Conservation (phyloP, 2,797 vertebrate genomes). For the Channa striata region DNA sequence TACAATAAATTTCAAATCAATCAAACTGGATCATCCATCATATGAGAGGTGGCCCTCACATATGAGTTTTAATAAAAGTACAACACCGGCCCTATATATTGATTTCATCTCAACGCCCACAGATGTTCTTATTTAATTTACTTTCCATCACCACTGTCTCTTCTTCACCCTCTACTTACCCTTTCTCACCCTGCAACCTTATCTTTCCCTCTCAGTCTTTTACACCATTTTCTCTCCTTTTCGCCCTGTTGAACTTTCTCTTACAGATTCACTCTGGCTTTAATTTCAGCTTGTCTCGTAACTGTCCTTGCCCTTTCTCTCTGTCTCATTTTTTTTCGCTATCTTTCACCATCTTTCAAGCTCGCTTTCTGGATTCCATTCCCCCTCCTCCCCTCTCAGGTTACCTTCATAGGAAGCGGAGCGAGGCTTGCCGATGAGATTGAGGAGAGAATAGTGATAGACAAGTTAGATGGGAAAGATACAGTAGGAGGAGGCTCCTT, state of each 20-base stretch:
- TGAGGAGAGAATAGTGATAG: conserved; percentile 48
- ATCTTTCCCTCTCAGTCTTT: conserved; percentile 38
- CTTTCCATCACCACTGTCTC: conserved; percentile 47
- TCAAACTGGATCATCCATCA: conserved; percentile 28
- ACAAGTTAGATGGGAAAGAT: conserved; percentile 57
- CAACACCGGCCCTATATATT: conserved; percentile 8
- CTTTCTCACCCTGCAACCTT: conserved; percentile 40
- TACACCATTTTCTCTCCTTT: background rate
- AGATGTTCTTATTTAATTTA: conserved; percentile 65
- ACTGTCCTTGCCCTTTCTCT: conserved; percentile 51
- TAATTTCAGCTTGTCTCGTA: conserved; percentile 53
- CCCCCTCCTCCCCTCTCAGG: conserved; percentile 22
- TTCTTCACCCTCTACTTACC: conserved; percentile 43
- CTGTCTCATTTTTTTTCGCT: conserved; percentile 41
- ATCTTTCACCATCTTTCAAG: conserved; percentile 50
- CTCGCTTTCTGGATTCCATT: conserved; percentile 30
- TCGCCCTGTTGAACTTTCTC: conserved; percentile 30
- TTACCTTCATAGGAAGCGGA: conserved; percentile 32
- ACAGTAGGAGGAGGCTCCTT: background rate
- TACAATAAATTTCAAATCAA: conserved; percentile 38
- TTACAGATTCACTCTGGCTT: conserved; percentile 40
- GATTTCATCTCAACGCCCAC: conserved; percentile 30
- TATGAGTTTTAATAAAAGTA: conserved; percentile 61
- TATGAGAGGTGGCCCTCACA: background rate
- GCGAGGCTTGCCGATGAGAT: conserved; percentile 35